Evolutionary conservation across 1,140 invertebrate species (phyloP).

Genomic region (Muscidifurax raptorellus): DNA sequence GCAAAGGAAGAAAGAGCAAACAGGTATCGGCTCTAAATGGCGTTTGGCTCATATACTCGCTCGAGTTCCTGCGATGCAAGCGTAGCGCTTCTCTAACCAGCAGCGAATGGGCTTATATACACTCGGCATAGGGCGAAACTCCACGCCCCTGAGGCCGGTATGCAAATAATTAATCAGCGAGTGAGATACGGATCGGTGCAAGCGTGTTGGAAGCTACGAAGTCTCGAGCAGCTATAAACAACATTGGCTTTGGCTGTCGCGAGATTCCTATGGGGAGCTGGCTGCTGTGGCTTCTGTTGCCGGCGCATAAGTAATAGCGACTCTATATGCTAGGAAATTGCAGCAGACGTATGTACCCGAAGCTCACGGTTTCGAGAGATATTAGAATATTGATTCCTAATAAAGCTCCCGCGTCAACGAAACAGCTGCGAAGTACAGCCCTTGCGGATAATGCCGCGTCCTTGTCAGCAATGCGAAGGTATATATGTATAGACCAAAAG

Average conservation of each 20-base stretch:
- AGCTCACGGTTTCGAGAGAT: too few relatives aligned
- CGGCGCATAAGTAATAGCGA: conserved; percentile 38
- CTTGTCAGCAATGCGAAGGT: conserved; percentile 58
- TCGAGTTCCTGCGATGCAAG: background rate
- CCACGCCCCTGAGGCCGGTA: conserved; percentile 49
- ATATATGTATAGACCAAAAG: background rate
- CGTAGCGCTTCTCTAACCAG: conserved; percentile 9
- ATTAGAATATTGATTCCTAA: too few relatives aligned
- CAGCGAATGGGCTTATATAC: conserved; percentile 31
- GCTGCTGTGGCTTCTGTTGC: background rate
- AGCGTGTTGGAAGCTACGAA: conserved; percentile 45
- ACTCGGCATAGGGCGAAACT: conserved; percentile 26
- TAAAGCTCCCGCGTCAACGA: too few relatives aligned
- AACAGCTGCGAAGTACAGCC: too few relatives aligned
- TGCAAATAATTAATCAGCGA: conserved; percentile 64
- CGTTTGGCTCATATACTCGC: conserved; percentile 1
- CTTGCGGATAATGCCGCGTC: conserved; percentile 39
- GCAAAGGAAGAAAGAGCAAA: conserved; percentile 1
- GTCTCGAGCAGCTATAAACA: conserved; percentile 54
- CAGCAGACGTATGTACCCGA: too few relatives aligned
- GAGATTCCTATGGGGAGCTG: background rate
- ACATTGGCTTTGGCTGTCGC: conserved; percentile 1
- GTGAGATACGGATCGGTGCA: conserved; percentile 58
- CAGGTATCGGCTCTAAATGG: conserved; percentile 27
- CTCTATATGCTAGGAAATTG: background rate